Conservation (phyloP, 1,140 invertebrate species). For the Diploscapter pachys region DNA sequence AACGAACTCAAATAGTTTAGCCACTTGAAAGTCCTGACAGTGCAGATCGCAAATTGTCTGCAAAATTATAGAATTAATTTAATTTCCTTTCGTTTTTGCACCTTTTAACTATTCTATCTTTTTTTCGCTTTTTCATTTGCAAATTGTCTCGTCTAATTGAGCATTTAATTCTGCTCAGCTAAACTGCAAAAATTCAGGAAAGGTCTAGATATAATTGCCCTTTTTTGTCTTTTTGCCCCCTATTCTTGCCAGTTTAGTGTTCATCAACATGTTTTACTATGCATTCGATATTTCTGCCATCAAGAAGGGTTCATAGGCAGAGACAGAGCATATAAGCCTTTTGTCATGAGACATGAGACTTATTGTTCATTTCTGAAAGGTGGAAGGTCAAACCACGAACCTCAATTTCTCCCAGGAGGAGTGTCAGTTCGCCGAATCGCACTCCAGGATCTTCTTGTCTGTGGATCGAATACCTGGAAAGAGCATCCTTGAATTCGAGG, state of each 20-base stretch:
- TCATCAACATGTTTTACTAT: too few relatives aligned
- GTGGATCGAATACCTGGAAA: slow-evolving; percentile 3
- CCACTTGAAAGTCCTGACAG: slow-evolving; percentile 35
- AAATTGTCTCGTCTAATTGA: background rate
- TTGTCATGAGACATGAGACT: too few relatives aligned
- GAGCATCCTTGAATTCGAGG: too few relatives aligned
- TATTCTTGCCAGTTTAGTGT: too few relatives aligned
- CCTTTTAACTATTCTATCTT: too few relatives aligned
- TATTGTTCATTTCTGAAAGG: background rate
- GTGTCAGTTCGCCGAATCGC: slow-evolving; percentile 28
- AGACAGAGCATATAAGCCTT: too few relatives aligned
- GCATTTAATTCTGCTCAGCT: background rate
- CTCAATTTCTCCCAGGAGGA: slow-evolving; percentile 32
- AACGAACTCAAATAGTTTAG: slow-evolving; percentile 35
- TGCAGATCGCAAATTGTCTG: slow-evolving; percentile 30
- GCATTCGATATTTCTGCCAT: too few relatives aligned
- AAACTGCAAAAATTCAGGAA: background rate
- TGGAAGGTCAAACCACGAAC: background rate
- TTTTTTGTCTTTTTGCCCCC: too few relatives aligned
- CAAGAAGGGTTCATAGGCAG: too few relatives aligned
- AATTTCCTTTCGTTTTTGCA: too few relatives aligned
- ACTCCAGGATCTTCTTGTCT: slow-evolving; percentile 17
- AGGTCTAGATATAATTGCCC: background rate
- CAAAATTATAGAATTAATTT: background rate
- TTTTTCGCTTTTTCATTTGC: background rate